These are phyloP conservation scores for Myocastor coypus DNA, from an alignment of 2,113 vertebrate genomes.

Conservation along the genomic window DNA sequence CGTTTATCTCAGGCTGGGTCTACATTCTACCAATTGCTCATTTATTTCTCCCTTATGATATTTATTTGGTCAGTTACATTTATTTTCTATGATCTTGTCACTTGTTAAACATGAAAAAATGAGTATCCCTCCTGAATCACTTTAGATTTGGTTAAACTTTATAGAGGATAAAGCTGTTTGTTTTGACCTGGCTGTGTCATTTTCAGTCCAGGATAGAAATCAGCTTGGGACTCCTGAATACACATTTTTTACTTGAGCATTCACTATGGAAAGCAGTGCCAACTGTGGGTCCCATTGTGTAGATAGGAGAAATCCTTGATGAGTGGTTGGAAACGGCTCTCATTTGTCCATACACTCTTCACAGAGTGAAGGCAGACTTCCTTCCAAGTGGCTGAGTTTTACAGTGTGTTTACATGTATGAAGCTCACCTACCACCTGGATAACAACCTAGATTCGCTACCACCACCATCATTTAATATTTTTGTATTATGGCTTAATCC, in stretches of 20 bases:
- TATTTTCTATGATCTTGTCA: constrained; percentile 62
- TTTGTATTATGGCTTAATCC: constrained; percentile 24
- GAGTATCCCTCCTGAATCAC: constrained; percentile 29
- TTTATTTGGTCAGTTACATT: constrained; percentile 63
- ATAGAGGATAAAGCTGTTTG: constrained; percentile 37
- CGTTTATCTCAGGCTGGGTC: constrained; percentile 48
- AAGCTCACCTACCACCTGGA: constrained; percentile 45
- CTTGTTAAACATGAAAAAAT: constrained; percentile 62
- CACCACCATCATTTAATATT: constrained; percentile 27
- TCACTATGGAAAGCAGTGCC: background rate
- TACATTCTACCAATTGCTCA: background rate
- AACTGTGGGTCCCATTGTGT: constrained; percentile 19
- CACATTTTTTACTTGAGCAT: background rate
- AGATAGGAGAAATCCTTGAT: constrained; percentile 39
- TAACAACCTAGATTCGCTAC: background rate
- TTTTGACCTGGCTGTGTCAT: constrained; percentile 51
- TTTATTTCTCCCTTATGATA: constrained; percentile 58
- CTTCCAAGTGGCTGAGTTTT: constrained; percentile 46
- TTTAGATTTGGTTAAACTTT: constrained; percentile 45
- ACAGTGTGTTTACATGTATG: constrained; percentile 12
- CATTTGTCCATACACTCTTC: constrained; percentile 22
- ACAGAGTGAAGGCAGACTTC: constrained; percentile 17
- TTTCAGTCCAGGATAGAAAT: background rate
- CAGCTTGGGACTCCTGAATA: constrained; percentile 18
- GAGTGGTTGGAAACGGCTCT: constrained; percentile 14